Evolutionary conservation across 1,140 invertebrate genomes (phyloP), one percentile per base, ranked within the genome.

Genomic region (Sycophaga agraensis): DNA sequence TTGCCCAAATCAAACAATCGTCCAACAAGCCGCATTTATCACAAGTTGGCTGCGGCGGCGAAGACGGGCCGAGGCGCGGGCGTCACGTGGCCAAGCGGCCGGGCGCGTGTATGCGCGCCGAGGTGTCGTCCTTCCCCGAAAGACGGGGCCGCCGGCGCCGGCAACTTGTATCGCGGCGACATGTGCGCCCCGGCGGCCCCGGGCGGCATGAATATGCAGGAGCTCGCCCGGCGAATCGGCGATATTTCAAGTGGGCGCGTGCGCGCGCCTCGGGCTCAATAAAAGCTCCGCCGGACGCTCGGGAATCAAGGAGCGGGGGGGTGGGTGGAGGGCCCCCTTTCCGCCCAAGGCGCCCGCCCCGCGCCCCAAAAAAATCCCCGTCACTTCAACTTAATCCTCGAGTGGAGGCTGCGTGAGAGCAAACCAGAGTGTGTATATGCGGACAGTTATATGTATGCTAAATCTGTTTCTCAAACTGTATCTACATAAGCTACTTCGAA

Each of bases 201-300:
- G 24, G 39, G 24, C 45, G 61, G 59, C 65, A 75, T 76, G 74
- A 76, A 76, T 76, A 76, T 76, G 66, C 71, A 76, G 67, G 59
- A 72, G 70, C 62, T 34, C 35, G 45, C 55, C 60, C 62, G 69
- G 70, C 71, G 68, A 71, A 67, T 66, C 69, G 66, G 71, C 70
- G 61, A 74, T 75, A 73, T 74, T 73, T 70, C 69, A 67, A n/a
- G n/a, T n/a, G n/a, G n/a, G n/a, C n/a, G n/a, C n/a, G n/a, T n/a
- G 28, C 28, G 28, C 19, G 45, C 45, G 45, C 21, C 46, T 16
- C 17, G 46, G 22, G 48, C 42, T 51, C 46, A 49, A 58, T 48
- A 40, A 28, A 31, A 58, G 31, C 39, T 31, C 39, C 17, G 35
- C 7, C 8, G 37, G 8, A n/a, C n/a, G 37, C n/a, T 46, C 12